Conservation (phyloP, 2,888 invertebrate genomes). For the Eristalis tenax region DNA sequence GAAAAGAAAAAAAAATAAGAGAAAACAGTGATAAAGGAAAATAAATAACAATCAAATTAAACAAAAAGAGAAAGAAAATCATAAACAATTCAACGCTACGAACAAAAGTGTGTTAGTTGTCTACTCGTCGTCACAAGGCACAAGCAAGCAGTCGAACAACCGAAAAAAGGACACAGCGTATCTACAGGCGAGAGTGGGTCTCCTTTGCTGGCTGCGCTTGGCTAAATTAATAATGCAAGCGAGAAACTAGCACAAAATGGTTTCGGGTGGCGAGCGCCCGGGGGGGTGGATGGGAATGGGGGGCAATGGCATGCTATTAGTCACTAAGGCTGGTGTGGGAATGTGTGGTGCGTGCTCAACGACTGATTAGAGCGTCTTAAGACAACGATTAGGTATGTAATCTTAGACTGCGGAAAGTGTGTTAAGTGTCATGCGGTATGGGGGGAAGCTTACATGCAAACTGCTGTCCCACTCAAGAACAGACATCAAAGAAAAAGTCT, state of each 20-base stretch:
- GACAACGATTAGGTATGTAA: slow-evolving; percentile 52
- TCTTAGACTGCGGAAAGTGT: slow-evolving; percentile 46
- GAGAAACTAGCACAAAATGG: not conserved
- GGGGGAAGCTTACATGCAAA: not conserved
- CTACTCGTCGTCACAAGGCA: slow-evolving; percentile 7
- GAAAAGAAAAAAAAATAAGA: slow-evolving; percentile 15
- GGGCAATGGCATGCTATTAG: slow-evolving; percentile 10
- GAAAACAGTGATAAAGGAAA: slow-evolving; percentile 26
- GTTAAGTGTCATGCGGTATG: slow-evolving; percentile 47
- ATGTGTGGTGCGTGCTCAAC: slow-evolving; percentile 54
- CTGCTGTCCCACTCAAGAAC: slow-evolving; percentile 20
- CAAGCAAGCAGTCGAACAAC: not conserved
- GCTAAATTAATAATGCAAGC: slow-evolving; percentile 38
- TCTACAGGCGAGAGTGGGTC: not conserved
- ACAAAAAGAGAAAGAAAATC: slow-evolving; percentile 7
- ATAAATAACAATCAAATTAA: slow-evolving; percentile 30
- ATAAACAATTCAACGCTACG: not conserved
- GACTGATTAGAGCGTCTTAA: slow-evolving; percentile 55
- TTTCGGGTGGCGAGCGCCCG: not conserved
- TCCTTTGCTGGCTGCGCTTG: not conserved
- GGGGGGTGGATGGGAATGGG: not conserved
- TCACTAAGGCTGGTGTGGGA: slow-evolving; percentile 22
- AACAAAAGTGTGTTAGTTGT: slow-evolving; percentile 20
- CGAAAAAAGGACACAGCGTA: not conserved
- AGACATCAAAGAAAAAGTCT: slow-evolving; percentile 18